Conservation (phyloP, 2,797 vertebrate genomes). For the Pyrocephalus nanus region DNA sequence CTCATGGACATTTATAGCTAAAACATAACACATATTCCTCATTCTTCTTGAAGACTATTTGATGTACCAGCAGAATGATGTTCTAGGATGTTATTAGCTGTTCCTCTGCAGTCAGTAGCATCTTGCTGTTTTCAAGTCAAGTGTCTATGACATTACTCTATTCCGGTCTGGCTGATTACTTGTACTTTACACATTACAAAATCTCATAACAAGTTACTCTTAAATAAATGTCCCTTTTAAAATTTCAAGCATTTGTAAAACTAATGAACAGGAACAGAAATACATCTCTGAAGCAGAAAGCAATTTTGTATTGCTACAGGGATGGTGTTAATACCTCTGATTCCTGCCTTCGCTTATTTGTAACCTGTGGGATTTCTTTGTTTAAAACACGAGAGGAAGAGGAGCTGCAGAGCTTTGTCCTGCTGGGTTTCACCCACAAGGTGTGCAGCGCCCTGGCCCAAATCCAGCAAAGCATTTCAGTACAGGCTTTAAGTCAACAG, state of each 20-base stretch:
- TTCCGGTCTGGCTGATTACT: constrained; percentile 31
- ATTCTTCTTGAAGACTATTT: constrained; percentile 12
- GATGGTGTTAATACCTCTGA: not conserved
- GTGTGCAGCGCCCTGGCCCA: constrained; percentile 32
- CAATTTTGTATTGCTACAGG: not conserved
- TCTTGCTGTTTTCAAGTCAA: constrained; percentile 36
- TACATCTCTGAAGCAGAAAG: not conserved
- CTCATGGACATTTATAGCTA: not conserved
- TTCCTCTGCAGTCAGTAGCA: constrained; percentile 31
- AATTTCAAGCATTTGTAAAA: constrained; percentile 21
- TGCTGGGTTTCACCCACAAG: constrained; percentile 27
- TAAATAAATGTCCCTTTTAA: constrained; percentile 49
- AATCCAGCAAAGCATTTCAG: constrained; percentile 36
- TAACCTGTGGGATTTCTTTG: not conserved
- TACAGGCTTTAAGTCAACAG: constrained; percentile 44
- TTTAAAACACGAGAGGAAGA: not conserved
- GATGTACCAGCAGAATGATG: not conserved
- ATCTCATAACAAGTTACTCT: constrained; percentile 32
- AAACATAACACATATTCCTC: not conserved
- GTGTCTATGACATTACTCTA: not conserved
- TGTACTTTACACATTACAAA: constrained; percentile 50
- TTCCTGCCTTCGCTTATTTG: not conserved
- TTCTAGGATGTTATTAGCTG: not conserved
- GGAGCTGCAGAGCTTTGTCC: not conserved
- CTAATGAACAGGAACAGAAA: constrained; percentile 40